Conservation (phyloP, 2,888 invertebrate species). For the Apantesis nais region DNA sequence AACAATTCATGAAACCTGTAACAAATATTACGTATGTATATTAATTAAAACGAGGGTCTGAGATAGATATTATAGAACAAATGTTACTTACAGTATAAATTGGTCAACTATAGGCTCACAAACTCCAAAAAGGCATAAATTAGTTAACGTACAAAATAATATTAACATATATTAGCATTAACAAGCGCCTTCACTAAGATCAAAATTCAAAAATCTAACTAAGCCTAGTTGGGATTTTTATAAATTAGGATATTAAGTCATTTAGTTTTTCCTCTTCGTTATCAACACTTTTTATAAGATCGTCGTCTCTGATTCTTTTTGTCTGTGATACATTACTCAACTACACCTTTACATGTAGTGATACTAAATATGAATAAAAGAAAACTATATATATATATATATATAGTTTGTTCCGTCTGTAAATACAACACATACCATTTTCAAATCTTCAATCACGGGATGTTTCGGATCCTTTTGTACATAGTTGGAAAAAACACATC, state of each 20-base stretch:
- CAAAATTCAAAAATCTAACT: too few species aligned
- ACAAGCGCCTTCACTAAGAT: too few species aligned
- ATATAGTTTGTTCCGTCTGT: not conserved
- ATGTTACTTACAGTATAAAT: not conserved
- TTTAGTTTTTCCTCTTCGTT: too few species aligned
- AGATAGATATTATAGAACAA: not conserved
- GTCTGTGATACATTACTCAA: not conserved
- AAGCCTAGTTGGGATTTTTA: too few species aligned
- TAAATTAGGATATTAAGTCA: too few species aligned
- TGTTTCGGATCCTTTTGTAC: slow-evolving; percentile 8
- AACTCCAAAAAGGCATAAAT: not conserved
- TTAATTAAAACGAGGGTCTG: not conserved
- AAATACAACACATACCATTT: slow-evolving; percentile 6
- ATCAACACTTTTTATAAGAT: too few species aligned
- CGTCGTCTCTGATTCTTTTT: too few species aligned
- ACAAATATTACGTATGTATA: slow-evolving; percentile 5
- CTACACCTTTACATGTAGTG: not conserved
- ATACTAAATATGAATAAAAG: too few species aligned
- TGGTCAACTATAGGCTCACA: not conserved
- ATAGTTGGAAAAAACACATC: slow-evolving; percentile 25
- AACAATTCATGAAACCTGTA: slow-evolving; percentile 8
- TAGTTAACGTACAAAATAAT: not conserved
- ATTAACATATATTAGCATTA: not conserved
- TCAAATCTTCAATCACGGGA: not conserved
- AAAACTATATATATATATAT: too few species aligned